phyloP scores from a whole-genome alignment of 1,140 invertebrate species.

The Brachystomella parvula region DNA sequence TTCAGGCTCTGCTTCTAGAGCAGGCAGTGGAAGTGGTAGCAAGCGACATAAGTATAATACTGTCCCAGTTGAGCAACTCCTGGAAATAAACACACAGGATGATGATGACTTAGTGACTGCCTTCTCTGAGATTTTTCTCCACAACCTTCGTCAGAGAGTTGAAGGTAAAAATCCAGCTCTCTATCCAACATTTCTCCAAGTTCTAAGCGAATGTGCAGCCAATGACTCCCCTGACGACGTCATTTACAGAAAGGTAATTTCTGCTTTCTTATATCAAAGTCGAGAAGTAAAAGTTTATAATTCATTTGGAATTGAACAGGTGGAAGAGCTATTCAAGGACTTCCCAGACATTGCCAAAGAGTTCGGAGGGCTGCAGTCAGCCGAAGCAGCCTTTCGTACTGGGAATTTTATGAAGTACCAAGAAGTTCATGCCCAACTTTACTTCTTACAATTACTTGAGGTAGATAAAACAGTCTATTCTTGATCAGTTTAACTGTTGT shows the following conservation, averaged over 20 bases:
- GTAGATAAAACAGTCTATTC: conserved; percentile 17
- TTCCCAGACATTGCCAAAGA: conserved; percentile 30
- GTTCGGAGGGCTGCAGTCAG: conserved; percentile 9
- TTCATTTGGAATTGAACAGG: conserved; percentile 18
- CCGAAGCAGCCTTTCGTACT: background rate
- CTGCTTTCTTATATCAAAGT: background rate
- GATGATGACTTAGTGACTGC: conserved; percentile 13
- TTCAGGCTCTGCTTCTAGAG: background rate
- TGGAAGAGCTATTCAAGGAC: conserved; percentile 28
- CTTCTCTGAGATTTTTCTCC: conserved; percentile 26
- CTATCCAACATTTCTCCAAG: conserved; percentile 23
- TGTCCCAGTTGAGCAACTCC: conserved; percentile 22
- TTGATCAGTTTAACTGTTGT: background rate
- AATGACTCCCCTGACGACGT: conserved; percentile 13
- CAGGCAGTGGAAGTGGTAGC: background rate
- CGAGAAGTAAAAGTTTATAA: background rate
- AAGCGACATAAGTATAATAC: conserved; percentile 26
- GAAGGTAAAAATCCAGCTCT: conserved; percentile 19
- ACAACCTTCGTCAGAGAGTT: conserved; percentile 15
- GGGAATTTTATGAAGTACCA: background rate
- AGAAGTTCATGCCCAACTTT: conserved; percentile 15
- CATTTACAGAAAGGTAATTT: conserved; percentile 16
- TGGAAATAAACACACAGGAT: conserved; percentile 18
- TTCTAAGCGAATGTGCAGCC: conserved; percentile 28
- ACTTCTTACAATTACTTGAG: conserved; percentile 22